phyloP scores from a whole-genome alignment of 1,140 invertebrate species.

The Ylistrum balloti region DNA sequence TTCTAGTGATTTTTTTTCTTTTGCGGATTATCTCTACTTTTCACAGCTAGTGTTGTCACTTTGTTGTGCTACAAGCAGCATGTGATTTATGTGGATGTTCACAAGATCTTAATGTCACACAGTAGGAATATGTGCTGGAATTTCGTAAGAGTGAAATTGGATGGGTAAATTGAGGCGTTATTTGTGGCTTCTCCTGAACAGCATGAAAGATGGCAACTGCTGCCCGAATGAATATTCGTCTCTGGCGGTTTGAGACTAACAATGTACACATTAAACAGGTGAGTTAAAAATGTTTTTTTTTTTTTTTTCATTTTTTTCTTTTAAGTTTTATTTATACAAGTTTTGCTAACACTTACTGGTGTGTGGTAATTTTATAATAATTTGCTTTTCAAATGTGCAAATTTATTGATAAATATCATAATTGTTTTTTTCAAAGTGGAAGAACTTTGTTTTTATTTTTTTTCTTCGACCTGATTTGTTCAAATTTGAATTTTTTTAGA shows the following conservation, averaged over 20 bases:
- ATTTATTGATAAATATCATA: too few species aligned
- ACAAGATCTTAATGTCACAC: not conserved
- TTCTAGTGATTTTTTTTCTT: not conserved
- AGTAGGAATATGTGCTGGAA: conserved; percentile 4
- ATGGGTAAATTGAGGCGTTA: not conserved
- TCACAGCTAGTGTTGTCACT: not conserved
- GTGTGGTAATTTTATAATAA: not conserved
- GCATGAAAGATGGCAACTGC: not conserved
- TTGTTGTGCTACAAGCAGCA: not conserved
- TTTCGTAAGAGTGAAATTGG: conserved; percentile 15
- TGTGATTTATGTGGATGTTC: conserved; percentile 19
- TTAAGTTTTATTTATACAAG: too few species aligned
- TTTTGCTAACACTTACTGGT: too few species aligned
- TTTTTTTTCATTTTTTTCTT: not conserved
- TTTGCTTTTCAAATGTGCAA: not conserved
- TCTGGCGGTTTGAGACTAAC: not conserved
- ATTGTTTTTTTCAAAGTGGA: too few species aligned
- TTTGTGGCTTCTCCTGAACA: not conserved
- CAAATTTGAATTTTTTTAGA: too few species aligned
- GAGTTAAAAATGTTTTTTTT: conserved; percentile 15
- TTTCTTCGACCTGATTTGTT: too few species aligned
- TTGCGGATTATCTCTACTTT: not conserved
- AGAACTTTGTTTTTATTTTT: too few species aligned
- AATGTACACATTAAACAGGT: conserved; percentile 1
- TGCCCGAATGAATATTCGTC: not conserved